Percentiles rank a stretch among this genome's conserved stretches.
phyloP scores from a whole-genome alignment of 2,113 vertebrate species.

The Sigmodon hispidus region DNA sequence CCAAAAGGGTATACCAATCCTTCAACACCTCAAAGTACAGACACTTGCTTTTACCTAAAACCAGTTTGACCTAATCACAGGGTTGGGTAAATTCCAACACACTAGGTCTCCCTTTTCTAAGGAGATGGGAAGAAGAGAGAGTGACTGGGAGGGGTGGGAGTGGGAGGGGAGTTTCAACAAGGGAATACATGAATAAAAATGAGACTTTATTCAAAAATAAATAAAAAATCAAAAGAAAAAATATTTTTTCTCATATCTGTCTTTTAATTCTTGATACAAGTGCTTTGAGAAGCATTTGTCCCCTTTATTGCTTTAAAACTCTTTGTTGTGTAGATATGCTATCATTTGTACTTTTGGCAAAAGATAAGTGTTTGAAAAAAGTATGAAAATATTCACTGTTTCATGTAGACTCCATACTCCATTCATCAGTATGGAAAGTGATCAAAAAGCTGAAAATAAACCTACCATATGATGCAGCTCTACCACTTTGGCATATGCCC shows the following conservation, averaged over 20 bases:
- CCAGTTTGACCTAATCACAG: neutral
- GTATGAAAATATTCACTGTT: neutral
- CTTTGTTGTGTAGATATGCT: neutral
- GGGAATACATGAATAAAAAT: no score
- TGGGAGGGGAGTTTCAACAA: no score
- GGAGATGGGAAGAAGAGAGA: no score
- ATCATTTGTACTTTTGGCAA: neutral
- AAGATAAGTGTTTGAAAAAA: neutral
- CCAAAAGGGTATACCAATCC: neutral
- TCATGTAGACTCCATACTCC: no score
- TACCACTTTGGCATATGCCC: neutral
- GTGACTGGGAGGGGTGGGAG: no score
- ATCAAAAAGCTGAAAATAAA: neutral
- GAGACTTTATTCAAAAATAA: no score
- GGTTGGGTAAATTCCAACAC: neutral
- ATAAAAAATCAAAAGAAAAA: no score
- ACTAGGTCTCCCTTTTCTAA: neutral
- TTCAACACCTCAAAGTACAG: neutral
- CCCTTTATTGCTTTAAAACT: neutral
- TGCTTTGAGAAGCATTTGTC: neutral
- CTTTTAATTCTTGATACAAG: neutral
- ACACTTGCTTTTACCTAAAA: slow-evolving; percentile 18
- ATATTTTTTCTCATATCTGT: neutral
- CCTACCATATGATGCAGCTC: neutral
- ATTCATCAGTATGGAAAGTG: neutral